Evolutionary conservation across 2,888 invertebrate species (phyloP).

Genomic region (Epistrophella euchroma): DNA sequence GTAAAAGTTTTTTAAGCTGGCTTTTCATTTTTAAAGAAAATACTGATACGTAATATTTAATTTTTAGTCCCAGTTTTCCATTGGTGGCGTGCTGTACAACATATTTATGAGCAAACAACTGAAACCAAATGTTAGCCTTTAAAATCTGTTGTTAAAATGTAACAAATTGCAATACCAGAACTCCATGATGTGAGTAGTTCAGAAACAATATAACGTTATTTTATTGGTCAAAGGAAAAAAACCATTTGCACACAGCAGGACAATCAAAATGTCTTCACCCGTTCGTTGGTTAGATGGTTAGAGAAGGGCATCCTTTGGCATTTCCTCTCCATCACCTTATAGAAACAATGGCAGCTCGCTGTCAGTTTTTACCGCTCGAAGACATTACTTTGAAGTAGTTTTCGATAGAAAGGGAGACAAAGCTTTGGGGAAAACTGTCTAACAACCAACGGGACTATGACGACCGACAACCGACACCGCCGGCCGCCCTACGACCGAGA

Average conservation of each 20-base stretch:
- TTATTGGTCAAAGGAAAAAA: slow-evolving; percentile 66
- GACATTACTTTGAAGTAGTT: slow-evolving; percentile 74
- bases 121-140: not conserved
- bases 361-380: slow-evolving; percentile 66
- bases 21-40: no score
- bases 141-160: slow-evolving; percentile 3
- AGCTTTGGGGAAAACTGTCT: slow-evolving; percentile 36
- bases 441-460: slow-evolving; percentile 38
- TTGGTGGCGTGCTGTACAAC: not conserved
- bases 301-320: slow-evolving; percentile 50
- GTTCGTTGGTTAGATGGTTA: not conserved
- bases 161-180: not conserved
- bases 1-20: no score
- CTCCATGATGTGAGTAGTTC: slow-evolving; percentile 26
- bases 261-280: slow-evolving; percentile 56
- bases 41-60: no score
- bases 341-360: slow-evolving; percentile 62
- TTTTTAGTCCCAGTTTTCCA: no score
- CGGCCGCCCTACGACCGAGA: not conserved
- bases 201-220: slow-evolving; percentile 65
- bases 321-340: slow-evolving; percentile 52
- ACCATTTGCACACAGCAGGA: slow-evolving; percentile 31
- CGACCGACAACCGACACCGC: not conserved
- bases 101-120: not conserved
- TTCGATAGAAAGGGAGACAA: slow-evolving; percentile 30